Evolutionary conservation across 2,888 invertebrate species (phyloP), one percentile per base, ranked within the genome.

Genomic region (Venusia cambrica): DNA sequence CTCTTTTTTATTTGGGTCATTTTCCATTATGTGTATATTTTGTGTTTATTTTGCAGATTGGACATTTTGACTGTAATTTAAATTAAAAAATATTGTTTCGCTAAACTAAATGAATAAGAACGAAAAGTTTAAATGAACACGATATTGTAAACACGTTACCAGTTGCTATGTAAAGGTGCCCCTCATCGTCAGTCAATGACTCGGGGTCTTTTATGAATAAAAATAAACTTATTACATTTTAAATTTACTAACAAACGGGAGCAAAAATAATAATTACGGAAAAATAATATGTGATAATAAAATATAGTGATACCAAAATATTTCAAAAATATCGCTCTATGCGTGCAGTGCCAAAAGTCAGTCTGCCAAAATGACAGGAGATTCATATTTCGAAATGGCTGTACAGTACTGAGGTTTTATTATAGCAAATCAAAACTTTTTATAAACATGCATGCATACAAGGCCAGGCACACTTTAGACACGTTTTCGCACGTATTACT

Each of bases 1-100:
- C 52, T 83, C 84, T 54, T 84, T 85, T 63, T 85, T 83, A 51
- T 69, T 80, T 53, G 83, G 79, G 68, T 85, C 84, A 84, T 84
- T 78, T 75, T 85, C 85, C 85, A 85, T 85, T 70, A 78, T 85
- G 70, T 54, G 58, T 51, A 48, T 63, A 73, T 58, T 62, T 64
- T 64, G 45, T 19, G 30, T 37, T 32, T 51, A 42, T 31, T 43
- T 55, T 37, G 45, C 38, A 30, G 49, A 48, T 54, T 59, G 54
- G 65, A 68, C 84, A 84, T 84, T 72, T 73, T 81, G 74, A 70
- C 65, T 70, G 70, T 31, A 70, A 71, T 51, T 43, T 35, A 61
- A 59, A 48, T 37, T 15, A 15, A 6, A 12, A 28, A 20, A 4
- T 26, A 10, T 25, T 17, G n/a, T 22, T 18, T 28, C 4, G 17